Base-by-base conservation (phyloP, 2,888 invertebrate species). In the Synanthedon tipuliformis region DNA sequence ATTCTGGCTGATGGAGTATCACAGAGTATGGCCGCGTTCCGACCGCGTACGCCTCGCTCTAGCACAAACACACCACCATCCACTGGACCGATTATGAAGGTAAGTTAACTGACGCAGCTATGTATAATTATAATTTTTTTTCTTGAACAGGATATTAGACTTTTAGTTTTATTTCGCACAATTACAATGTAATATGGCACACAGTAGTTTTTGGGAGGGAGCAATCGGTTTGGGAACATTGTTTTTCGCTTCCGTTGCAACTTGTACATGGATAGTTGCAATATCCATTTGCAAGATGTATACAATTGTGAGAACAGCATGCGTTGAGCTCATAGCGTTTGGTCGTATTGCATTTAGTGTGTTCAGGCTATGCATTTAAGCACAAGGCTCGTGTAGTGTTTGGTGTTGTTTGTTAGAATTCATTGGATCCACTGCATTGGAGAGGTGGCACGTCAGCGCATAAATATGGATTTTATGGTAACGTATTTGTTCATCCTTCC, bases 1-100 rank as follows among this genome's bases (percentile, higher is more conserved):
- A 96, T 98, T 86, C 91, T 99, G 90, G 98, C 99, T 72, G 95
- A 97, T 83, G 98, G 99, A 80, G 97, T 97, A 68, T 96, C 97
- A 81, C 99, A 99, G 91, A 95, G 96, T 81, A 98, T 99, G 98
- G 94, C 97, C 75, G 96, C 97, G 75, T 99, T 99, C 92, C 95
- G 95, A 89, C 93, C 98, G 79, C 97, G 96, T 89, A 94, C 95
- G 80, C 93, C 94, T 79, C 93, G 94, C 79, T 92, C 93, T 80
- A 94, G 93, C 74, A 90, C 90, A 83, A 88, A 90, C 71, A 90
- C 90, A 68, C 90, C 92, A 75, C 90, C 89, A 67, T 88, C 90
- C 71, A 88, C 89, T 64, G 98, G 98, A 90, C 98, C 98, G 63
- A 97, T 98, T 84, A 97, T 95, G 57, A 98, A 98, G 97, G 98